Evolutionary conservation across 2,113 vertebrate genomes (phyloP).

Genomic region (Hassar affinis): DNA sequence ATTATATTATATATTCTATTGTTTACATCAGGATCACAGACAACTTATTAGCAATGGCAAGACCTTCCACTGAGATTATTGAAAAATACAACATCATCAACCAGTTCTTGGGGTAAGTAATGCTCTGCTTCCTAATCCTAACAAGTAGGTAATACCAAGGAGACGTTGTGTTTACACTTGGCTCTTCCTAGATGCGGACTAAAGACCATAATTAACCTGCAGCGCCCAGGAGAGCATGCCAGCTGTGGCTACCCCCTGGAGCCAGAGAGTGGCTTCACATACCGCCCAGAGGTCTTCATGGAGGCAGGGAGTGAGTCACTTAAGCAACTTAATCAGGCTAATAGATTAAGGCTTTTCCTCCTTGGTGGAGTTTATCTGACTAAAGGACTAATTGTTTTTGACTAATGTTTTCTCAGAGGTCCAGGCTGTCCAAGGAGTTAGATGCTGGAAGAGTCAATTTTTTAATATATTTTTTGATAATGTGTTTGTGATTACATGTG

Average conservation of each 20-base stretch:
- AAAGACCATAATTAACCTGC: slow-evolving; percentile 94
- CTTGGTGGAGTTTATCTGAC: neutral
- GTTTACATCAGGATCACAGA: slow-evolving; percentile 85
- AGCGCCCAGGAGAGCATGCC: slow-evolving; percentile 92
- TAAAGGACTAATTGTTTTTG: slow-evolving; percentile 18
- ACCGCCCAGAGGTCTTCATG: slow-evolving; percentile 93
- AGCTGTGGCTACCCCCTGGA: slow-evolving; percentile 93
- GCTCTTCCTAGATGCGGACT: slow-evolving; percentile 78
- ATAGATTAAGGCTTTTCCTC: slow-evolving; percentile 46
- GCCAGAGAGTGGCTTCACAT: slow-evolving; percentile 90
- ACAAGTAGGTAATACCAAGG: neutral
- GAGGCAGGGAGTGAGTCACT: slow-evolving; percentile 86
- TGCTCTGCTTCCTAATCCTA: neutral
- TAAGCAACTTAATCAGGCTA: slow-evolving; percentile 53
- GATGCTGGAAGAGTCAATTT: neutral
- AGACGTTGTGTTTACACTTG: slow-evolving; percentile 15
- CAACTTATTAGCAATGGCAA: slow-evolving; percentile 91
- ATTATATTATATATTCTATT: no score
- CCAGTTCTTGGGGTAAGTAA: slow-evolving; percentile 85
- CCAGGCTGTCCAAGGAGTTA: neutral
- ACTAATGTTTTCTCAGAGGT: slow-evolving; percentile 5
- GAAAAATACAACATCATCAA: slow-evolving; percentile 89
- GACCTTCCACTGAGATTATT: slow-evolving; percentile 92
- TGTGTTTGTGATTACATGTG: neutral
- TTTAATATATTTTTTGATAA: neutral